phyloP scores from a whole-genome alignment of 2,113 vertebrate species.

The Myrmecobius fasciatus region DNA sequence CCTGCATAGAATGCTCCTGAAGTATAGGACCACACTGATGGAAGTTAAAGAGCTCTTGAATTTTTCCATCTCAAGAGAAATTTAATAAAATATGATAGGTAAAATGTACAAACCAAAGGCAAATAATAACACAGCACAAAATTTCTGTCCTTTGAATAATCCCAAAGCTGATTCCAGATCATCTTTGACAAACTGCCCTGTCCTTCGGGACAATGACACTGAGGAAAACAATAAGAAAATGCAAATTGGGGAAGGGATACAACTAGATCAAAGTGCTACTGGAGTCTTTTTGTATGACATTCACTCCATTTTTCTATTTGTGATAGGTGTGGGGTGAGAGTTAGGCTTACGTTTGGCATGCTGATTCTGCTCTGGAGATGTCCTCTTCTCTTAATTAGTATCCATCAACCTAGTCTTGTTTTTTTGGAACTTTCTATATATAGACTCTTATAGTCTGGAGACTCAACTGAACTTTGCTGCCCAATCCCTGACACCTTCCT shows the following conservation, averaged over 20 bases:
- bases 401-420: neutral
- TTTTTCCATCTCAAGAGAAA: neutral
- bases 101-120: neutral
- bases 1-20: neutral
- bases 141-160: neutral
- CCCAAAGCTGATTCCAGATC: neutral
- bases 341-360: neutral
- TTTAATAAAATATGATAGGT: neutral
- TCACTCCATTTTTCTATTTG: neutral
- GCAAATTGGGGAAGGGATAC: neutral
- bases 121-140: neutral
- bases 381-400: neutral
- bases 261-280: neutral
- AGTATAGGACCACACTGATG: slow-evolving; percentile 5
- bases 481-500: neutral
- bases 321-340: neutral
- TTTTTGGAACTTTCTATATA: neutral
- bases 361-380: neutral
- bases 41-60: neutral
- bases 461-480: neutral
- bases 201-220: neutral
- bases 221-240: neutral
- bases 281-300: neutral
- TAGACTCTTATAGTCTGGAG: neutral
- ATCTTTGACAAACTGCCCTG: neutral